A percentile compares a stretch with the other conserved stretches of the same genome.
Evolutionary conservation across 2,797 vertebrate genomes (phyloP).

Genomic region (Meda fulgida): DNA sequence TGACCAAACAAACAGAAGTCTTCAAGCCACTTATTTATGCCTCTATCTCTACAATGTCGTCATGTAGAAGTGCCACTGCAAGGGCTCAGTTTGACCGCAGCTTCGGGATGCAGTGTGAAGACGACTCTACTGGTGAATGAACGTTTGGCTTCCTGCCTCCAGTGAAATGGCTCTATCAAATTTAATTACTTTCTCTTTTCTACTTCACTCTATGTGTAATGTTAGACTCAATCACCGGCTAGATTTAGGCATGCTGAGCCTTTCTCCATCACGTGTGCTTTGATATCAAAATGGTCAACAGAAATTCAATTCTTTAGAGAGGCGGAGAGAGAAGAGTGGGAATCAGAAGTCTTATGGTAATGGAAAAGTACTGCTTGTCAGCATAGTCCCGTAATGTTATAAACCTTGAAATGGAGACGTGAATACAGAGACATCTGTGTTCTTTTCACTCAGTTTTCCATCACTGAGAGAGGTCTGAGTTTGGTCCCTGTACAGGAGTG

Average conservation of each 20-base stretch:
- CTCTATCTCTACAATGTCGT: background rate
- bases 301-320: background rate
- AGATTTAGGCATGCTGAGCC: background rate
- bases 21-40: background rate
- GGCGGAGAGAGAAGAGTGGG: background rate
- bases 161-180: background rate
- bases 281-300: background rate
- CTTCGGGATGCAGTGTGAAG: background rate
- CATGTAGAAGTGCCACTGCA: background rate
- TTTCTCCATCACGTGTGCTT: background rate
- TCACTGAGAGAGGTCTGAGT: background rate
- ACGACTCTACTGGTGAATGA: background rate
- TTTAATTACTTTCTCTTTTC: conserved; percentile 9
- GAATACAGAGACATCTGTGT: background rate
- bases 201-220: background rate
- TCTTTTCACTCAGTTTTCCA: background rate
- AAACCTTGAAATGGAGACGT: background rate
- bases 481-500: background rate
- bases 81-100: too few species aligned
- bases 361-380: background rate
- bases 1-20: background rate
- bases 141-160: background rate
- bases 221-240: background rate
- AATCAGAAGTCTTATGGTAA: background rate
- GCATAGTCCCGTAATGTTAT: background rate